Percentiles rank a stretch among this genome's conserved stretches.
These are phyloP conservation scores for Tipula confusa DNA, from an alignment of 2,888 invertebrate species.

Conservation along the genomic window DNA sequence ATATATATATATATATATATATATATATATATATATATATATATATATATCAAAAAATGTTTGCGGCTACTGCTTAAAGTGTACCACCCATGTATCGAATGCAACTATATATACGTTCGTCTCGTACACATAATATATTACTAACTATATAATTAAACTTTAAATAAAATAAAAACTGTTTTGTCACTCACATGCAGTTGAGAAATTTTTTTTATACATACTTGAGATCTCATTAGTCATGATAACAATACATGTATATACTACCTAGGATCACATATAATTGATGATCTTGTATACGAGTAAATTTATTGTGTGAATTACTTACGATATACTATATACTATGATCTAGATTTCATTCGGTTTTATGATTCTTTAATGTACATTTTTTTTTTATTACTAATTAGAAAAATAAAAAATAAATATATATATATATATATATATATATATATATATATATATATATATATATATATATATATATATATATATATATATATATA, in stretches of 20 bases:
- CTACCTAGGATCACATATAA: neutral
- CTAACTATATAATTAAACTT: neutral
- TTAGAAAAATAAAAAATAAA: neutral
- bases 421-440: no score
- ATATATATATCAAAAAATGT: neutral
- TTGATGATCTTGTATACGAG: neutral
- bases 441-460: no score
- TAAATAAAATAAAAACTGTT: slow-evolving; percentile 1
- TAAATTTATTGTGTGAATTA: slow-evolving; percentile 5
- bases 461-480: no score
- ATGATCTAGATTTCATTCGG: neutral
- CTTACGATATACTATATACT: neutral
- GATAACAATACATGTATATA: neutral
- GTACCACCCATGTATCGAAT: neutral
- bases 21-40: no score
- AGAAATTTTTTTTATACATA: neutral
- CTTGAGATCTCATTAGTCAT: neutral
- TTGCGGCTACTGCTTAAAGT: neutral
- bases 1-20: no score
- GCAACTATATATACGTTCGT: no score
- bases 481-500: no score
- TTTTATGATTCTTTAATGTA: neutral
- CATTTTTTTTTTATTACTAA: neutral
- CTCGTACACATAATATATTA: neutral
- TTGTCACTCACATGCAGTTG: neutral